These are phyloP conservation scores for Mionectes macconnelli DNA, from an alignment of 2,113 vertebrate species.

Conservation along the genomic window DNA sequence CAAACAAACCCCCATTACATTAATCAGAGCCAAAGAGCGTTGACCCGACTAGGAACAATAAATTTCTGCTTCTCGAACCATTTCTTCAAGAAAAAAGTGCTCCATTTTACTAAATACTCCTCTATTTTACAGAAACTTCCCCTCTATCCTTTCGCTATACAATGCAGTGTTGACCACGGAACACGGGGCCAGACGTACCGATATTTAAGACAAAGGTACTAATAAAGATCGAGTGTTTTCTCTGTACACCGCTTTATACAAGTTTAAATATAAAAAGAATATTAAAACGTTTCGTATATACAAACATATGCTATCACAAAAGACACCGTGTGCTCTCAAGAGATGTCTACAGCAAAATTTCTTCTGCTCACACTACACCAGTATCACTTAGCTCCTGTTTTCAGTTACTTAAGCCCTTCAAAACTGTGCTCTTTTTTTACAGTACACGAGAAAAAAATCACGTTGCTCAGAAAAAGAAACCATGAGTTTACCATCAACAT, in stretches of 20 bases:
- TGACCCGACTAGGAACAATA: fast-evolving
- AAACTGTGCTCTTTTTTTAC: too few relatives aligned
- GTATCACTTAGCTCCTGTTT: background rate
- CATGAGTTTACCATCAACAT: background rate
- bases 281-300: background rate
- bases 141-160: background rate
- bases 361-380: background rate
- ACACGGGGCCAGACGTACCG: background rate
- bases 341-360: background rate
- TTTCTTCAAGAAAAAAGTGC: background rate
- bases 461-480: background rate
- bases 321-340: background rate
- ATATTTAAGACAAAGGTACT: background rate
- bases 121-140: fast-evolving
- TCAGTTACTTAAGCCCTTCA: background rate
- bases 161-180: background rate
- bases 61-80: background rate
- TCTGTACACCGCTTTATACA: background rate
- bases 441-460: too few relatives aligned
- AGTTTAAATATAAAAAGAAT: background rate
- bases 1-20: fast-evolving
- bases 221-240: background rate
- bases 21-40: fast-evolving
- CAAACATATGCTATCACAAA: background rate
- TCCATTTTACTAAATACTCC: background rate